A percentile compares a stretch with the other conserved stretches of the same genome.
phyloP scores from a whole-genome alignment of 1,140 invertebrate genomes.

The Drosophila dunni region DNA sequence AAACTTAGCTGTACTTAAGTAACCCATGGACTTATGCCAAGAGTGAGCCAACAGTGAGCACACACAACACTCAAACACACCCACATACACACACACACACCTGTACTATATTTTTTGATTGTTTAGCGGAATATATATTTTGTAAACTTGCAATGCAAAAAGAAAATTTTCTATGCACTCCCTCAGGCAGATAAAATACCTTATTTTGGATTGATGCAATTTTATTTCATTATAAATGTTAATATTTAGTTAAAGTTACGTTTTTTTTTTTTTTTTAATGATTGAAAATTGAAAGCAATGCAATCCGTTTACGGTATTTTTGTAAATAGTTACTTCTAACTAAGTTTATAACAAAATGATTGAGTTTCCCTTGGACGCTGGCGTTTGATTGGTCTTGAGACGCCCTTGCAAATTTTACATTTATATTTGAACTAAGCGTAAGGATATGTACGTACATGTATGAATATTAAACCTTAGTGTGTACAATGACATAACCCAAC shows the following conservation, averaged over 20 bases:
- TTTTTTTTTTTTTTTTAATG: neutral
- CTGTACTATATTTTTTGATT: neutral
- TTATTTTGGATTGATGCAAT: neutral
- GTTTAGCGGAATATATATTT: constrained; percentile 8
- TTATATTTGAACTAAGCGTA: constrained; percentile 19
- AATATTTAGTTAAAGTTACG: constrained; percentile 4
- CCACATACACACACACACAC: neutral
- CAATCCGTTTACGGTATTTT: constrained; percentile 2
- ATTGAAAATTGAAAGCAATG: neutral
- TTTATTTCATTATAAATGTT: neutral
- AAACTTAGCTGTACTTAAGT: constrained; percentile 42
- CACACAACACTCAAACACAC: constrained; percentile 16
- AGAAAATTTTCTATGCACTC: constrained; percentile 10
- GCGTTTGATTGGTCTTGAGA: neutral
- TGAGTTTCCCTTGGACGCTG: constrained; percentile 1
- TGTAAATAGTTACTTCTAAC: constrained; percentile 17
- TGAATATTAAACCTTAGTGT: constrained; percentile 18
- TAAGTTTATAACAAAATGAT: neutral
- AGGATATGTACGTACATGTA: constrained; percentile 13
- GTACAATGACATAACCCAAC: constrained; percentile 24
- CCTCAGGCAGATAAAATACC: neutral
- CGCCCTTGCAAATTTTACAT: neutral
- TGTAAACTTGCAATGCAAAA: constrained; percentile 2
- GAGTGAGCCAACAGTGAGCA: neutral
- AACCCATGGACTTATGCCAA: constrained; percentile 27